These are phyloP conservation scores for Anthonomus grandis DNA, from an alignment of 1,140 invertebrate genomes.

Conservation along the genomic window DNA sequence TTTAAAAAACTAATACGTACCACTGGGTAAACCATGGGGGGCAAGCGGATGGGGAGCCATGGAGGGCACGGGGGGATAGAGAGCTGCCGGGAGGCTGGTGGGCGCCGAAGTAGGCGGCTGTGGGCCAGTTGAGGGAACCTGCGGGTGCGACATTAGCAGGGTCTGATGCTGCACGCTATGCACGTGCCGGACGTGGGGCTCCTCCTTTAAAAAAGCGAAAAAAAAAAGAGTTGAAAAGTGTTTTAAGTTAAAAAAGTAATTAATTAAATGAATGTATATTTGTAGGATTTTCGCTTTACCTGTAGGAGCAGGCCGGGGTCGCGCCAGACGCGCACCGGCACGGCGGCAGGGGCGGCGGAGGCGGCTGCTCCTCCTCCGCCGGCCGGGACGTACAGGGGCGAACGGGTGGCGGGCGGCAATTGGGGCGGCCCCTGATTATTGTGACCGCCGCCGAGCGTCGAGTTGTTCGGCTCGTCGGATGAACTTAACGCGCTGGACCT, in stretches of 20 bases:
- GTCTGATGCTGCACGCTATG: conserved; percentile 54
- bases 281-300: conserved; percentile 7
- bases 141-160: conserved; percentile 55
- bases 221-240: neutral
- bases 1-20: conserved; percentile 8
- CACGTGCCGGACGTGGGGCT: conserved; percentile 53
- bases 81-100: conserved; percentile 34
- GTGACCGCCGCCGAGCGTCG: conserved; percentile 9
- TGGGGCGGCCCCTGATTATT: conserved; percentile 16
- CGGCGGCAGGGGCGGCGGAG: conserved; percentile 23
- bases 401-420: conserved; percentile 41
- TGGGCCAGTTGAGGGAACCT: conserved; percentile 33
- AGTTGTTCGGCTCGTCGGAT: conserved; percentile 47
- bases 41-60: conserved; percentile 43
- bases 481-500: conserved; percentile 59
- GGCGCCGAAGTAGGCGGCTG: conserved; percentile 37
- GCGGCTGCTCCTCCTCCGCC: no score
- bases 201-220: conserved; percentile 37
- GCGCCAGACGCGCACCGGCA: conserved; percentile 51
- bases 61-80: conserved; percentile 38
- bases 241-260: neutral
- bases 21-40: conserved; percentile 28
- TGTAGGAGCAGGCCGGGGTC: conserved; percentile 50
- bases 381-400: conserved; percentile 57
- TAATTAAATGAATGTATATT: neutral